Conservation (phyloP, 2,113 vertebrate genomes). For the Addax nasomaculatus region DNA sequence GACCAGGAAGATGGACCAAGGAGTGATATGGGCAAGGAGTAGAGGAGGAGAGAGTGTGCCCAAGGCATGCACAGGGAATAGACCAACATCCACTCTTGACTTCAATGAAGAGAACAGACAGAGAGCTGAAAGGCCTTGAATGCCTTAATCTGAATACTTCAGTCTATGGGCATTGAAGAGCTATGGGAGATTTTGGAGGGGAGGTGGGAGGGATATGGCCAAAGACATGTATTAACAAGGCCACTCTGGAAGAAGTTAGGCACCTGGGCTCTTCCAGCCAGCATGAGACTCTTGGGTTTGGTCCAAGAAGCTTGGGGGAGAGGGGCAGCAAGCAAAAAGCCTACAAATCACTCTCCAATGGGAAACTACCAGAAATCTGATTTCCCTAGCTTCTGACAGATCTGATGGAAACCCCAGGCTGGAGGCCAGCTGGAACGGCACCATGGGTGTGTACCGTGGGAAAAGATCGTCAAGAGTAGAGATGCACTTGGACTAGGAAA, state of each 20-base stretch:
- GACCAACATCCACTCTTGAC: not conserved
- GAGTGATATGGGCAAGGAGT: not conserved
- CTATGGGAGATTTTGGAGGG: not conserved
- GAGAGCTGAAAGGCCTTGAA: not conserved
- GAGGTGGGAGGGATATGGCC: not conserved
- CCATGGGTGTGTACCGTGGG: not conserved
- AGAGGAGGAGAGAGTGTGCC: not conserved
- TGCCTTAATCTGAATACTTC: not conserved
- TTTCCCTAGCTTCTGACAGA: not conserved
- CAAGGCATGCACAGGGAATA: not conserved
- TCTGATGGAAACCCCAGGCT: not conserved
- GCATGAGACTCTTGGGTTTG: not conserved
- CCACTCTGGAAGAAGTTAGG: not conserved
- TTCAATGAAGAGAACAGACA: not conserved
- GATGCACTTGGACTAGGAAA: not conserved
- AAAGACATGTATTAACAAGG: not conserved
- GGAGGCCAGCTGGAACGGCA: not conserved
- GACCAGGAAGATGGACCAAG: not conserved
- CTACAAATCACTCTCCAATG: not conserved
- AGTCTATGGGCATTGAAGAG: not conserved
- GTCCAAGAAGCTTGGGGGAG: not conserved
- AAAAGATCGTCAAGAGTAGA: slow-evolving; percentile 1
- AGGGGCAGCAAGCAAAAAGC: not conserved
- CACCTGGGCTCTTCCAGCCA: not conserved
- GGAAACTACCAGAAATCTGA: not conserved